Conservation (phyloP, 1,140 invertebrate genomes). For the Drosophila kepulauana region DNA sequence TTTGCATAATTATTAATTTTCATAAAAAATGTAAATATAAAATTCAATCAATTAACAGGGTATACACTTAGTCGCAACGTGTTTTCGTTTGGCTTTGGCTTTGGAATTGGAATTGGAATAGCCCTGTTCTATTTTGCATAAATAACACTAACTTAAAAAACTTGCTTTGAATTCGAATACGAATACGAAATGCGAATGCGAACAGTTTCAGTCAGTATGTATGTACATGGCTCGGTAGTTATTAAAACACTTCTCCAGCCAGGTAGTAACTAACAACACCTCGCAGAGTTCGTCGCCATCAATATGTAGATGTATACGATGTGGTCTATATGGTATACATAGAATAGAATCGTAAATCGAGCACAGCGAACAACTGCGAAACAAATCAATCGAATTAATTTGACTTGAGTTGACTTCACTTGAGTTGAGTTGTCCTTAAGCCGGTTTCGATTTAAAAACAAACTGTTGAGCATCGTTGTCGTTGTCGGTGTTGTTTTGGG, state of each 20-base stretch:
- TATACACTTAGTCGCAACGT: not conserved
- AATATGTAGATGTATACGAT: not conserved
- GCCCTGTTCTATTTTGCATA: slow-evolving; percentile 59
- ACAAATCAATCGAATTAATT: slow-evolving; percentile 57
- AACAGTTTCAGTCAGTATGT: slow-evolving; percentile 23
- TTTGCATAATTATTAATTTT: too few species aligned
- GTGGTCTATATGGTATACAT: not conserved
- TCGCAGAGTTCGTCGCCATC: slow-evolving; percentile 64
- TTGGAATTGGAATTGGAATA: not conserved
- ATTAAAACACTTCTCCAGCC: not conserved
- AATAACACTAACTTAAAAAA: slow-evolving; percentile 81
- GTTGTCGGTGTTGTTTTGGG: slow-evolving; percentile 47
- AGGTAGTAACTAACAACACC: slow-evolving; percentile 8
- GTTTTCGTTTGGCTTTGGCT: slow-evolving; percentile 2
- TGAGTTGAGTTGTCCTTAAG: slow-evolving; percentile 63
- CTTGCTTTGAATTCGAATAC: slow-evolving; percentile 74
- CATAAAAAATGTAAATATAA: not conserved
- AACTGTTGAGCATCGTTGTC: slow-evolving; percentile 4
- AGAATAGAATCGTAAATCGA: slow-evolving; percentile 47
- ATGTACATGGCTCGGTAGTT: not conserved
- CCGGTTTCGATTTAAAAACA: slow-evolving; percentile 53
- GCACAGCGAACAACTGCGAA: slow-evolving; percentile 26
- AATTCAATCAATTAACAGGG: not conserved
- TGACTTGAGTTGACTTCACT: slow-evolving; percentile 21
- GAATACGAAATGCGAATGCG: slow-evolving; percentile 23